A percentile compares a stretch with the other conserved stretches of the same genome.
phyloP scores from a whole-genome alignment of 2,113 vertebrate species.

The Corythoichthys intestinalis region DNA sequence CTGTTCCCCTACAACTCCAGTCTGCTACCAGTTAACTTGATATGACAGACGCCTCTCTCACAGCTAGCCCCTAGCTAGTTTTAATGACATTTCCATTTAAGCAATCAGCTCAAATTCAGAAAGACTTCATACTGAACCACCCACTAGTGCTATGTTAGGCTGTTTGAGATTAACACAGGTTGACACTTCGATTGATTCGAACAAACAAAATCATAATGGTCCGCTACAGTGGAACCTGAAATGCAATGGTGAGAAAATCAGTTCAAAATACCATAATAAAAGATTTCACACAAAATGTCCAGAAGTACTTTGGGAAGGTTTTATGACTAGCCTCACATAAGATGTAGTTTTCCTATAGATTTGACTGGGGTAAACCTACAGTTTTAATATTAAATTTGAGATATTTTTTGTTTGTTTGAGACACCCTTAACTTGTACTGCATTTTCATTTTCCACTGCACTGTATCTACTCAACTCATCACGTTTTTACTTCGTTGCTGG shows the following conservation, averaged over 20 bases:
- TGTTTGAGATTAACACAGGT: neutral
- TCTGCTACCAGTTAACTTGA: neutral
- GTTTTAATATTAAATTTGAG: too few relatives aligned
- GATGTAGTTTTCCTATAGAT: too few relatives aligned
- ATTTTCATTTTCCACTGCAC: too few relatives aligned
- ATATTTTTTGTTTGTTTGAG: too few relatives aligned
- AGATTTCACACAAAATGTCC: neutral
- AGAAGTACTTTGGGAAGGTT: too few relatives aligned
- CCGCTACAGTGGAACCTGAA: neutral
- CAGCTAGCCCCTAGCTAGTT: neutral
- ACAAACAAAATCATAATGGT: neutral
- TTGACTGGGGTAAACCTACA: too few relatives aligned
- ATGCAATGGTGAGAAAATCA: neutral
- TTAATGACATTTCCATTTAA: conserved; percentile 4
- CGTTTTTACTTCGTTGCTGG: too few relatives aligned
- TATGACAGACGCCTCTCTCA: conserved; percentile 3
- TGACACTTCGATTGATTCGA: neutral
- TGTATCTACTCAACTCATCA: too few relatives aligned
- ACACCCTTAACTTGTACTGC: too few relatives aligned
- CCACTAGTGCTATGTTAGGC: neutral
- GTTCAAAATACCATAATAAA: neutral
- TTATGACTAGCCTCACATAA: too few relatives aligned
- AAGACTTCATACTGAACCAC: neutral
- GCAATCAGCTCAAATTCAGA: conserved; percentile 1
- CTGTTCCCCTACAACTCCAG: neutral